phyloP scores from a whole-genome alignment of 2,797 vertebrate genomes.

The Dallia pectoralis region DNA sequence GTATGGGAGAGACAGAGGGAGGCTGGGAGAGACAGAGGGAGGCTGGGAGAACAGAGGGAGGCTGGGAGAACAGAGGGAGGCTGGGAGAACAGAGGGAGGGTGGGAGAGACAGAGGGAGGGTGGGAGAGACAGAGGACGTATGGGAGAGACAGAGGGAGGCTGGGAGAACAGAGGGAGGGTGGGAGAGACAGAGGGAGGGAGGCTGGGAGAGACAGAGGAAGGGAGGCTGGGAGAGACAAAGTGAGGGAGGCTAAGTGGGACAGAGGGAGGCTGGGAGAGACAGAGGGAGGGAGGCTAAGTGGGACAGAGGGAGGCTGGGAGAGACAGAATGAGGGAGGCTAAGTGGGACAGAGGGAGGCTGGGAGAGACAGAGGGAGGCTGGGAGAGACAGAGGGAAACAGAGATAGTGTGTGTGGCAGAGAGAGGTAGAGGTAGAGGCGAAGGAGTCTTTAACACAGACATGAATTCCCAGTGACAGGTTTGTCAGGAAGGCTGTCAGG shows the following conservation, averaged over 20 bases:
- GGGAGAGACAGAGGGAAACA: neutral
- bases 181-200: neutral
- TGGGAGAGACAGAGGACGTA: neutral
- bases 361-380: neutral
- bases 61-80: neutral
- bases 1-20: neutral
- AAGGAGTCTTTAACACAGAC: slow-evolving; percentile 15
- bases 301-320: too few species aligned
- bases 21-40: neutral
- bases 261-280: neutral
- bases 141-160: neutral
- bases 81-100: neutral
- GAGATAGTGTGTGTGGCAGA: neutral
- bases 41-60: too few species aligned
- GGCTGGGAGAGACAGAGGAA: neutral
- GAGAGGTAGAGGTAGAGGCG: slow-evolving; percentile 1
- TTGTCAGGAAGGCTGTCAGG: slow-evolving; percentile 25
- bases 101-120: neutral
- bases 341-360: neutral
- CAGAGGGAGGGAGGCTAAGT: too few species aligned
- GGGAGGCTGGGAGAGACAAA: neutral
- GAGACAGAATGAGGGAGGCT: neutral
- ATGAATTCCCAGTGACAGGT: slow-evolving; percentile 47
- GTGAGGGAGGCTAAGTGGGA: neutral
- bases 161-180: too few species aligned